These are phyloP conservation scores for Pygoscelis adeliae DNA, from an alignment of 2,113 vertebrate species.

Conservation along the genomic window DNA sequence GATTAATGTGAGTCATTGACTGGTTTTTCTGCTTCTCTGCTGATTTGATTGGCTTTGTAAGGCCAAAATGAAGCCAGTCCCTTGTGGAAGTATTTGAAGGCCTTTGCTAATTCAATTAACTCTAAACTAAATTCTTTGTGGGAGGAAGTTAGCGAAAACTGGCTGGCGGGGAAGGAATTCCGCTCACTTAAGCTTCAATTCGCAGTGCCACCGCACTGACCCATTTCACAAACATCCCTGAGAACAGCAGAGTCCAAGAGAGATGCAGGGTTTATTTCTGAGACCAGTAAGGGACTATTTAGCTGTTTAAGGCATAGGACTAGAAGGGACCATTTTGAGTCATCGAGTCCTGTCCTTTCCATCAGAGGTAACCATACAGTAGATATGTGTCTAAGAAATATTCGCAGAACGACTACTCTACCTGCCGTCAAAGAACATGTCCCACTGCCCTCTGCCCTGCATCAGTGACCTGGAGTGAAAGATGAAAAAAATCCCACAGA, in stretches of 20 bases:
- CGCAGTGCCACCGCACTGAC: not conserved
- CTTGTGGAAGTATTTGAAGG: not conserved
- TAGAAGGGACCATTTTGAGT: not conserved
- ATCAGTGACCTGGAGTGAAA: not conserved
- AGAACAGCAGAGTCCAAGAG: not conserved
- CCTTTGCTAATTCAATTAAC: conserved; percentile 58
- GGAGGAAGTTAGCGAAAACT: not conserved
- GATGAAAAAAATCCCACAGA: not conserved
- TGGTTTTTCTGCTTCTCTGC: conserved; percentile 26
- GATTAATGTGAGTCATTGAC: conserved; percentile 47
- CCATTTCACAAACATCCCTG: not conserved
- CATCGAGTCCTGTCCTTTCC: not conserved
- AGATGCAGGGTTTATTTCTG: not conserved
- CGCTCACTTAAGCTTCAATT: not conserved
- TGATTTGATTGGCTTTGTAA: conserved; percentile 26
- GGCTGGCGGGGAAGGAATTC: not conserved
- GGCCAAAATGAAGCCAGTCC: not conserved
- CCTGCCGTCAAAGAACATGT: not conserved
- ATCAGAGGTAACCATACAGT: not conserved
- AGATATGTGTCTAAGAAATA: not conserved
- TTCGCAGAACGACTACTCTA: not conserved
- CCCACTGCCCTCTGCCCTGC: not conserved
- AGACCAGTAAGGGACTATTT: not conserved
- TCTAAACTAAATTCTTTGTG: not conserved
- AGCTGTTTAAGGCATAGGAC: not conserved